These are phyloP conservation scores for Pedionomus torquatus DNA, from an alignment of 2,113 vertebrate genomes.

Conservation along the genomic window DNA sequence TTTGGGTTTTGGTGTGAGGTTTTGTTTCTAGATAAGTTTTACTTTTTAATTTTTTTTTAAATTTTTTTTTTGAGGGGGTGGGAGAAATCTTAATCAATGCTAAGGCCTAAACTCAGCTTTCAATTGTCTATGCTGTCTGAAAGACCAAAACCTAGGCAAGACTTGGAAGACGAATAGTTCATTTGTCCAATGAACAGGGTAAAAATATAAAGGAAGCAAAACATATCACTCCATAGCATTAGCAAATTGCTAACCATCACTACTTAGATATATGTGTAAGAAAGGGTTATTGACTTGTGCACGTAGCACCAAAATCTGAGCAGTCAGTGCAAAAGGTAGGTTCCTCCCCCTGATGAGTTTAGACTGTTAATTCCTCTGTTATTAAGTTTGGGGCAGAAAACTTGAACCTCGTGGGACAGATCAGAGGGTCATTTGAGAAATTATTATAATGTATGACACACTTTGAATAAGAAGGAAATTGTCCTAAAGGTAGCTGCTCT, in stretches of 20 bases:
- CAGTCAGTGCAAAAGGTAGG: neutral
- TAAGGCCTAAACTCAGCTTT: neutral
- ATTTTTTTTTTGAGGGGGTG: rapidly evolving
- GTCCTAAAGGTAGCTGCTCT: neutral
- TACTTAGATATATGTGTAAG: neutral
- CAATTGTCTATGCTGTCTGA: neutral
- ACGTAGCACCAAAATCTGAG: neutral
- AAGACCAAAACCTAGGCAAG: neutral
- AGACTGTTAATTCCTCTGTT: neutral
- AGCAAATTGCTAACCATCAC: neutral
- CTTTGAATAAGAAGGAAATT: neutral
- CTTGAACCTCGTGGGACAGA: neutral
- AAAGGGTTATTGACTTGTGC: neutral
- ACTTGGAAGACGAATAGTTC: neutral
- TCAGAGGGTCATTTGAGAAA: neutral
- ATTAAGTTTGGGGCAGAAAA: neutral
- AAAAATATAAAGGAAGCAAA: neutral
- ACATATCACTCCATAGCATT: neutral
- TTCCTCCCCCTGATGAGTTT: neutral
- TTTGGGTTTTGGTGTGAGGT: neutral
- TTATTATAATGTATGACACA: neutral
- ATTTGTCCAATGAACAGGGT: neutral
- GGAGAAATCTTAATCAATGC: neutral
- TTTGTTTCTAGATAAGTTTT: neutral
- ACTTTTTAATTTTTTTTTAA: too few relatives aligned